Percentiles rank a stretch among this genome's conserved stretches.
These are phyloP conservation scores for Seladonia tumulorum DNA, from an alignment of 2,888 invertebrate genomes.

Conservation along the genomic window DNA sequence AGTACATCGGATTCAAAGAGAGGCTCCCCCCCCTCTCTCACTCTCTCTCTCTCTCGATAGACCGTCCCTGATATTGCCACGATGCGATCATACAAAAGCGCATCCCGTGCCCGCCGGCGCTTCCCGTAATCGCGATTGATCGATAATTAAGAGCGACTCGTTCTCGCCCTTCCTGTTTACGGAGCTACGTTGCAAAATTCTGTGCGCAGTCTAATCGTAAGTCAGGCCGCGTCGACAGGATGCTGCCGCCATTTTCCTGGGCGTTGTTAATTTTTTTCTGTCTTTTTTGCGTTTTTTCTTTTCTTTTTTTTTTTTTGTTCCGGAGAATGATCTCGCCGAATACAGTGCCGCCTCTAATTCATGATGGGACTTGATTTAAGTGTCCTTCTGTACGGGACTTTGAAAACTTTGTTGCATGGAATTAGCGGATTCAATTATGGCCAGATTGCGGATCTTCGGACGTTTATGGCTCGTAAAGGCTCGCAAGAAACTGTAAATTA, in stretches of 20 bases:
- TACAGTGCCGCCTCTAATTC: not conserved
- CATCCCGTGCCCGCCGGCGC: not conserved
- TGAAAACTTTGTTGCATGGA: not conserved
- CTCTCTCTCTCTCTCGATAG: slow-evolving; percentile 29
- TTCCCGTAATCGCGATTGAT: slow-evolving; percentile 53
- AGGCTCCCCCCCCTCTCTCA: not conserved
- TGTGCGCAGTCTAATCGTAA: not conserved
- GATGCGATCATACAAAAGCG: slow-evolving; percentile 41
- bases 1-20: slow-evolving; percentile 53
- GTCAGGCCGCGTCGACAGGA: not conserved
- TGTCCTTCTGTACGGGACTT: not conserved
- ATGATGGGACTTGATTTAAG: not conserved
- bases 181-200: not conserved
- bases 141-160: slow-evolving; percentile 53
- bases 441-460: not conserved
- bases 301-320: not conserved
- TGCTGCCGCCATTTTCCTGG: not conserved
- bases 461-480: slow-evolving; percentile 6
- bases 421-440: slow-evolving; percentile 1
- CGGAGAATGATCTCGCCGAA: not conserved
- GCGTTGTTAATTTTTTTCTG: not conserved
- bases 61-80: slow-evolving; percentile 41
- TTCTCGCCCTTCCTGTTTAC: slow-evolving; percentile 40
- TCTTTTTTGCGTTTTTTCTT: not conserved
- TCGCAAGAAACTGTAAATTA: not conserved